Evolutionary conservation across 2,888 invertebrate genomes (phyloP).

Genomic region (Sthenelais limicola): DNA sequence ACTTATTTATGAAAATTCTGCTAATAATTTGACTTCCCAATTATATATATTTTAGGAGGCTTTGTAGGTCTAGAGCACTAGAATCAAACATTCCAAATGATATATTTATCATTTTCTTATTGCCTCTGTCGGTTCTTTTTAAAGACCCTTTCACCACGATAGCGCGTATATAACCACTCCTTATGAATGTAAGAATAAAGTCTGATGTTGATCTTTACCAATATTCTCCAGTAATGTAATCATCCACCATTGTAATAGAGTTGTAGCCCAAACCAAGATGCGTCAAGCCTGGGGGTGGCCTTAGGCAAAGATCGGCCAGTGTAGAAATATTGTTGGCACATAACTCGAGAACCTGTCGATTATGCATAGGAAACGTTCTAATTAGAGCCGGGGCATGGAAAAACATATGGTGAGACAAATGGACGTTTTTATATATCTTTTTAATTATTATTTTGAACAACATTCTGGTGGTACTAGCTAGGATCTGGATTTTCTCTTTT

Average conservation of each 20-base stretch:
- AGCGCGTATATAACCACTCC: background rate
- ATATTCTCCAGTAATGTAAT: slow-evolving; percentile 65
- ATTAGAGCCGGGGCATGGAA: no score
- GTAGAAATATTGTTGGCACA: slow-evolving; percentile 69
- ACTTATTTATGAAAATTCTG: no score
- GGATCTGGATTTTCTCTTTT: no score
- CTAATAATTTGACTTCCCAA: no score
- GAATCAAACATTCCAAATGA: background rate
- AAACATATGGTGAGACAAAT: no score
- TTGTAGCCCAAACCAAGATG: slow-evolving; percentile 70
- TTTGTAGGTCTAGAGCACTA: no score
- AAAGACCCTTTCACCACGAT: background rate
- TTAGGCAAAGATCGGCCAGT: slow-evolving; percentile 62
- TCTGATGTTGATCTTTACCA: slow-evolving; percentile 61
- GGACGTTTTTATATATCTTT: no score
- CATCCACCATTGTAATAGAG: slow-evolving; percentile 61
- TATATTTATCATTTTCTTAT: background rate
- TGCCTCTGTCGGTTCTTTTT: background rate
- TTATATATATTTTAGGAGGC: no score
- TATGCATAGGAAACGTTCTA: no score
- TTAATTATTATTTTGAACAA: no score
- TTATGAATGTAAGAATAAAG: background rate
- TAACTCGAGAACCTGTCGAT: slow-evolving; percentile 70
- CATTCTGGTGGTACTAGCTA: no score
- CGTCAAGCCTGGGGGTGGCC: slow-evolving; percentile 62